A percentile compares a stretch with the other conserved stretches of the same genome.
Conservation (phyloP, 2,888 invertebrate species). For the Coenonympha arcania region DNA sequence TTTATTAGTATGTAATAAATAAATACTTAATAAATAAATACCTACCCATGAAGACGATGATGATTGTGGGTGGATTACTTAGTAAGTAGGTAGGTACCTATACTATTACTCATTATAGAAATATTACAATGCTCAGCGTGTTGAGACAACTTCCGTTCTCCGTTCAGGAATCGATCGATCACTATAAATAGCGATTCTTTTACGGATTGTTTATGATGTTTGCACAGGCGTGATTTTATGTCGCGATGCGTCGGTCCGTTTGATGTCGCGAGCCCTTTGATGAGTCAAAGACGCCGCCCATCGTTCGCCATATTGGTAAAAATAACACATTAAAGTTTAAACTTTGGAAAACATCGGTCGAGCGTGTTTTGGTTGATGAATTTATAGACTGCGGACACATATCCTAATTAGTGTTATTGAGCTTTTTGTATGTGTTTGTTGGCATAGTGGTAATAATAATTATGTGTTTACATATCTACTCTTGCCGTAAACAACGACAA, state of each 20-base stretch:
- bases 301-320: constrained; percentile 64
- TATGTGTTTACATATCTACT: neutral
- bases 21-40: neutral
- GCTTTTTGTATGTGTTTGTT: neutral
- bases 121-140: constrained; percentile 4
- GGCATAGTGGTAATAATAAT: neutral
- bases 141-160: constrained; percentile 13
- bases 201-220: constrained; percentile 39
- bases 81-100: too few relatives aligned
- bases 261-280: constrained; percentile 48
- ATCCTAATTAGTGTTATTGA: neutral
- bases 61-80: neutral
- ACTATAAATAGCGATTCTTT: constrained; percentile 33
- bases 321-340: constrained; percentile 62
- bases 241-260: constrained; percentile 41
- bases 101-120: neutral
- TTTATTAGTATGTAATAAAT: too few relatives aligned
- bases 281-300: constrained; percentile 60
- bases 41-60: neutral
- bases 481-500: too few relatives aligned
- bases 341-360: constrained; percentile 45
- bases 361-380: constrained; percentile 20
- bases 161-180: constrained; percentile 33
- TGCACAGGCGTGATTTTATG: constrained; percentile 46
- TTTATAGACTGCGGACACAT: constrained; percentile 1